Evolutionary conservation across 1,140 invertebrate species (phyloP).

Genomic region (Phortica variegata): DNA sequence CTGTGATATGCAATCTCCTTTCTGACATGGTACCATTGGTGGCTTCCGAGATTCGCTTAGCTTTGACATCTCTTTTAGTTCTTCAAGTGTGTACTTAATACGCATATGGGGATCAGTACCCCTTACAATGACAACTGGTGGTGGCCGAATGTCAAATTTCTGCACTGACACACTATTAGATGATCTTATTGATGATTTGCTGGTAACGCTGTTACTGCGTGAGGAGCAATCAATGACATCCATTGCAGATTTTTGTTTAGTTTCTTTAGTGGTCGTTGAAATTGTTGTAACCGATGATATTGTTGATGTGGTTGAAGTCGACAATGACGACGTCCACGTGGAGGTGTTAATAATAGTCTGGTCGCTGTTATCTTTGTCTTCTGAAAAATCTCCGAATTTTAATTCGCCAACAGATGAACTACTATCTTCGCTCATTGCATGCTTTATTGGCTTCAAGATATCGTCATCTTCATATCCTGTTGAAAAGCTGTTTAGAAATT

Average conservation of each 20-base stretch:
- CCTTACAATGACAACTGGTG: no score
- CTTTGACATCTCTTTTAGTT: constrained; percentile 38
- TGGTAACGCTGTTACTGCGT: no score
- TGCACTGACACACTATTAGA: no score
- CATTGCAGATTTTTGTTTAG: no score
- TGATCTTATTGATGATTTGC: no score
- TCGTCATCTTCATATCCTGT: constrained; percentile 45
- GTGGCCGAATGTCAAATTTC: neutral
- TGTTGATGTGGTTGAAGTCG: neutral
- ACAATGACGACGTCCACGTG: constrained; percentile 24
- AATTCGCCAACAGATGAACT: constrained; percentile 24
- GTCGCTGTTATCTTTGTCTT: constrained; percentile 13
- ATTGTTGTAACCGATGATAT: constrained; percentile 2
- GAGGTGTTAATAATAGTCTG: constrained; percentile 17
- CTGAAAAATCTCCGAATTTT: constrained; percentile 43
- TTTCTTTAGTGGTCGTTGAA: no score
- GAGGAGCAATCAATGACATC: no score
- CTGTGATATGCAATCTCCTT: constrained; percentile 44
- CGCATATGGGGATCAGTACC: no score
- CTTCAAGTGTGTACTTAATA: constrained; percentile 23
- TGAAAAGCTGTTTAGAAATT: constrained; percentile 46
- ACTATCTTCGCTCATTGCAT: constrained; percentile 9
- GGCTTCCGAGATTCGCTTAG: constrained; percentile 35
- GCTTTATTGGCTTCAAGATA: neutral
- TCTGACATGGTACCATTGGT: constrained; percentile 44